Base-by-base conservation (phyloP, 2,113 vertebrate genomes). In the Dolichallabes microphthalmus region DNA sequence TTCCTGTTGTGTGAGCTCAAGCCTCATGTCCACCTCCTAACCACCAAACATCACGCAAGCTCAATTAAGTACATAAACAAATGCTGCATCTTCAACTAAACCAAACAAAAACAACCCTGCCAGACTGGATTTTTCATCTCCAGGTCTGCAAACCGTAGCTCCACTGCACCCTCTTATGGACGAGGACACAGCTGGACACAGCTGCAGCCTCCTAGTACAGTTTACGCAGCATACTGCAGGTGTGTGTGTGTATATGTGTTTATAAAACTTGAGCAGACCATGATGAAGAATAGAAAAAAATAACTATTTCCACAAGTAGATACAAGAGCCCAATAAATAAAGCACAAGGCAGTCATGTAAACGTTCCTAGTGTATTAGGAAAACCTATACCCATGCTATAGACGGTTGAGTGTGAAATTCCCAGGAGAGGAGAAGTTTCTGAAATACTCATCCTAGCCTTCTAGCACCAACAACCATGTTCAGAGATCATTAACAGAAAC, bases 1-100 rank as follows among this genome's bases (percentile, higher is more conserved):
- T 94, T 94, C 93, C 93, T 92, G 86, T 88, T 88, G 89, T 87
- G 88, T 95, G 93, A 95, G 94, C 91, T 94, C 93, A 93, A 92
- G 87, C 88, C 84, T 80, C 89, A 90, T 3, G 90, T 92, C 92
- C 91, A 89, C 92, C 91, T 92, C 88, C 86, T 90, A 94, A 94
- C 91, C 89, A 93, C 92, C 92, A 94, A 93, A 94, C 91, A 94
- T 94, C 93, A 95, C 93, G 93, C 94, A 58, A 94, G 88, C 88
- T 63, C 89, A 90, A 93, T 93, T 92, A 92, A 87, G 89, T 91
- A 92, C 93, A 93, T 91, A 94, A 94, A 93, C 91, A 93, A 88
- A 82, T 89, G 86, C 87, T 83, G 83, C 90, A 94, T 93, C 90
- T 92, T 93, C 87, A 92, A 91, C 92, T 89, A 91, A 91, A 91